phyloP scores from a whole-genome alignment of 1,140 invertebrate genomes.

The Steinernema khuongi region DNA sequence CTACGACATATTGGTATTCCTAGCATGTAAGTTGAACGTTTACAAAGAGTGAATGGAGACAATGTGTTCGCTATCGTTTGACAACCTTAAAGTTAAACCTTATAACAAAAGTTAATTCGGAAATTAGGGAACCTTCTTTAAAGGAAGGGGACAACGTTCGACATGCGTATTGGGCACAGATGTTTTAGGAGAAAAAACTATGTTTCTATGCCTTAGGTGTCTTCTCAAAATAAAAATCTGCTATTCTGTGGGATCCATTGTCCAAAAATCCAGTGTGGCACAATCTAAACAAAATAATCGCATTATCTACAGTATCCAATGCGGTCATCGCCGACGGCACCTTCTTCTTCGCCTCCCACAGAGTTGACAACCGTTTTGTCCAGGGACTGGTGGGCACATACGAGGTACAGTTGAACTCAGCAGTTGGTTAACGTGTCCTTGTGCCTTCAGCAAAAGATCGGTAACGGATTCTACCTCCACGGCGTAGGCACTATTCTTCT shows the following conservation, averaged over 20 bases:
- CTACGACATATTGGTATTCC: constrained; percentile 46
- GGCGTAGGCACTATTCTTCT: constrained; percentile 39
- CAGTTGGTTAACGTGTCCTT: constrained; percentile 17
- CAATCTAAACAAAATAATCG: not conserved
- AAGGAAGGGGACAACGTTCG: no score
- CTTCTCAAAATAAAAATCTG: no score
- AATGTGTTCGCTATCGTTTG: constrained; percentile 48
- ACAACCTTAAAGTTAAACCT: constrained; percentile 46
- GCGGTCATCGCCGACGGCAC: constrained; percentile 50
- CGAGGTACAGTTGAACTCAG: constrained; percentile 24
- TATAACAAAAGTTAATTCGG: no score
- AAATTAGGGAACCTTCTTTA: no score
- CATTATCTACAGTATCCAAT: constrained; percentile 27
- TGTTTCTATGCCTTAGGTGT: no score
- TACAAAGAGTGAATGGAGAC: not conserved
- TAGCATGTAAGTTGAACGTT: constrained; percentile 43
- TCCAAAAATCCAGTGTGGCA: no score
- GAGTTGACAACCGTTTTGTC: constrained; percentile 57
- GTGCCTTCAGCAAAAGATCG: constrained; percentile 50
- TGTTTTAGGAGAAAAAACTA: no score
- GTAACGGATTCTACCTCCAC: constrained; percentile 54
- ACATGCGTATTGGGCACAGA: no score
- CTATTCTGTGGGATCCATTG: no score
- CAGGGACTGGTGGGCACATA: constrained; percentile 54
- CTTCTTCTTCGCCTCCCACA: constrained; percentile 57